These are phyloP conservation scores for Mustela erminea DNA, from an alignment of 2,797 vertebrate species.

Conservation along the genomic window DNA sequence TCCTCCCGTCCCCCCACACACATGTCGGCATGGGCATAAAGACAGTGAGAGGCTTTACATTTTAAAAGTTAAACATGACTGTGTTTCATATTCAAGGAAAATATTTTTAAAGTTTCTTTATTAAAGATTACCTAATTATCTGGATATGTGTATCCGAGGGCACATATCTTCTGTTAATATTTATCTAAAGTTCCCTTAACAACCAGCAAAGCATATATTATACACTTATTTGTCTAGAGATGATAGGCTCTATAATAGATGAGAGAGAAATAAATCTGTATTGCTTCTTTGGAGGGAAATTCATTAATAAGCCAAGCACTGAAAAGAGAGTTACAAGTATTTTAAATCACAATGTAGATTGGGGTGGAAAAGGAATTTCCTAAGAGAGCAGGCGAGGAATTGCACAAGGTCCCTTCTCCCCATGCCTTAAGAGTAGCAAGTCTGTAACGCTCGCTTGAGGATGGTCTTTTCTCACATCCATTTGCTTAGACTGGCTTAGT, in stretches of 20 bases:
- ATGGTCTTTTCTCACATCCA: not conserved
- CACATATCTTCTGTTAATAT: not conserved
- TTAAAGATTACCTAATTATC: slow-evolving; percentile 53
- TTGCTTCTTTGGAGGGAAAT: slow-evolving; percentile 51
- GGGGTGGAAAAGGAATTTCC: not conserved
- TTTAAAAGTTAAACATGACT: not conserved
- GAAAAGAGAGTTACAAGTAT: not conserved
- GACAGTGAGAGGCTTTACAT: not conserved
- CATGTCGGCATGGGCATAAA: not conserved
- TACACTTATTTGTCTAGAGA: slow-evolving; percentile 50
- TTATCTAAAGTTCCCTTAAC: slow-evolving; percentile 56
- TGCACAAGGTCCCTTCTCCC: not conserved
- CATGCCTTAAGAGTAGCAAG: not conserved
- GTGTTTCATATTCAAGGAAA: slow-evolving; percentile 47
- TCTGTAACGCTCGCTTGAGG: not conserved
- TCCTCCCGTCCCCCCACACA: not conserved
- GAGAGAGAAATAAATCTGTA: slow-evolving; percentile 57
- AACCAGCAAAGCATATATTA: slow-evolving; percentile 24
- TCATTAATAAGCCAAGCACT: slow-evolving; percentile 47
- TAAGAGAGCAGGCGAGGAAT: not conserved
- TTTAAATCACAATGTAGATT: slow-evolving; percentile 44
- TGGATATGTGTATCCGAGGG: slow-evolving; percentile 14
- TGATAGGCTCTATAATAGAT: not conserved
- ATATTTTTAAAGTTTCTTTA: not conserved
- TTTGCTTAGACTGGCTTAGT: not conserved